phyloP scores from a whole-genome alignment of 2,797 vertebrate genomes.

The Balearica regulorum region DNA sequence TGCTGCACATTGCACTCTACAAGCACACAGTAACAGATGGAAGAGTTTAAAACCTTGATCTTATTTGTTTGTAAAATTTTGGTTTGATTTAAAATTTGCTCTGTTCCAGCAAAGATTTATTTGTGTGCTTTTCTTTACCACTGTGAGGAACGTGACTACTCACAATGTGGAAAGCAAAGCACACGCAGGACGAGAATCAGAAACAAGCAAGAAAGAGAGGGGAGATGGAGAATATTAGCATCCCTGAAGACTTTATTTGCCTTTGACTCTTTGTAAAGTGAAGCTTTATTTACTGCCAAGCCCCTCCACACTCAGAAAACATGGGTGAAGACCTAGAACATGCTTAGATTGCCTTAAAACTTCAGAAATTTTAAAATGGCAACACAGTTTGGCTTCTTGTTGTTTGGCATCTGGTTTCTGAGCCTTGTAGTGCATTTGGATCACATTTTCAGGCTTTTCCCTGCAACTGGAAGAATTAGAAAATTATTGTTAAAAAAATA shows the following conservation, averaged over 20 bases:
- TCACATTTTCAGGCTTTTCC: background rate
- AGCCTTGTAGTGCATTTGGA: background rate
- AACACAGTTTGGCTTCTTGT: background rate
- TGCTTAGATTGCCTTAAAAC: background rate
- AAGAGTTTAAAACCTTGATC: constrained; percentile 12
- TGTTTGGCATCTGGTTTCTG: constrained; percentile 2
- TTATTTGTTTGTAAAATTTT: background rate
- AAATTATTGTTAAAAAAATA: background rate
- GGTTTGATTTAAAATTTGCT: constrained; percentile 2
- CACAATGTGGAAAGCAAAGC: background rate
- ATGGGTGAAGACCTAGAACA: background rate
- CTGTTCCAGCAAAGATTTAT: background rate
- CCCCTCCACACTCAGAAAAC: background rate
- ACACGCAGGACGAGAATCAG: background rate
- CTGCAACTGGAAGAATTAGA: background rate
- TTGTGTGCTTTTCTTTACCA: constrained; percentile 2
- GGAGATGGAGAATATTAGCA: background rate
- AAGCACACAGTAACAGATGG: background rate
- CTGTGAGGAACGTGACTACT: background rate
- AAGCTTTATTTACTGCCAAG: background rate
- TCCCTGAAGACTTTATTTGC: background rate
- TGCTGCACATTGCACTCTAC: background rate
- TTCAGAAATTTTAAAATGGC: constrained; percentile 3
- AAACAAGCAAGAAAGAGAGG: background rate
- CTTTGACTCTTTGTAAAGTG: background rate